Base-by-base conservation (phyloP, 2,113 vertebrate species). In the Camelus bactrianus region DNA sequence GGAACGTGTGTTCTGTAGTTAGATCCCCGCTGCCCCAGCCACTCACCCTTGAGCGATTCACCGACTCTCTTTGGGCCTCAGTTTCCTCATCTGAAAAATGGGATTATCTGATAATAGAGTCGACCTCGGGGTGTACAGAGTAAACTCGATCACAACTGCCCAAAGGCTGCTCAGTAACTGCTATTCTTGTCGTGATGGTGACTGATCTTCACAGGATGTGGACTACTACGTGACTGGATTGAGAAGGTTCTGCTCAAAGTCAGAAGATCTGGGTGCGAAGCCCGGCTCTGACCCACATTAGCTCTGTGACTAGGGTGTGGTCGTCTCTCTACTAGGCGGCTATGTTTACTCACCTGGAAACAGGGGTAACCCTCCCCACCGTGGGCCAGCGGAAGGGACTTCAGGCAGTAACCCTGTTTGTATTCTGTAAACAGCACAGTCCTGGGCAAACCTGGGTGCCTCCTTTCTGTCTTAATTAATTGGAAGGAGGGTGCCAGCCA, bases 401-500 rank as follows among this genome's bases (percentile, higher is more conserved):
- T 54, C 12, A 48, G 1, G 17, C 46, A 46, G 54, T 48, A 35
- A 35, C 38, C 62, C 54, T 2, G 46, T 30, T 15, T n/a, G 35
- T 42, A 12, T n/a, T 70, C 64, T 28, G 52, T 15, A 75, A 72
- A 65, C 26, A 10, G 54, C 50, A 62, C 38, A 24, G 56, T 75
- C 50, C 90, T 62, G 32, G 62, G 64, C 79, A 67, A 76, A 58
- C 38, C 35, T 4, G 42, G 38, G 52, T 20, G 35, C 95, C 93
- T 76, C 89, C 73, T 62, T 5, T 8, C 89, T 52, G 35, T 58
- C 77, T 95, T 96, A 96, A 97, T 97, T 93, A 97, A 97, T 79
- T 94, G 82, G 65, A 96, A 93, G 50, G 72, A 91, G 82, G 88
- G 79, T 93, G 77, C 48, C 62, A 95, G 89, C 95, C 95, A 97